Percentiles rank a stretch among this genome's conserved stretches.
Evolutionary conservation across 2,888 invertebrate genomes (phyloP).

Genomic region (Cryptocheilus praepositus): DNA sequence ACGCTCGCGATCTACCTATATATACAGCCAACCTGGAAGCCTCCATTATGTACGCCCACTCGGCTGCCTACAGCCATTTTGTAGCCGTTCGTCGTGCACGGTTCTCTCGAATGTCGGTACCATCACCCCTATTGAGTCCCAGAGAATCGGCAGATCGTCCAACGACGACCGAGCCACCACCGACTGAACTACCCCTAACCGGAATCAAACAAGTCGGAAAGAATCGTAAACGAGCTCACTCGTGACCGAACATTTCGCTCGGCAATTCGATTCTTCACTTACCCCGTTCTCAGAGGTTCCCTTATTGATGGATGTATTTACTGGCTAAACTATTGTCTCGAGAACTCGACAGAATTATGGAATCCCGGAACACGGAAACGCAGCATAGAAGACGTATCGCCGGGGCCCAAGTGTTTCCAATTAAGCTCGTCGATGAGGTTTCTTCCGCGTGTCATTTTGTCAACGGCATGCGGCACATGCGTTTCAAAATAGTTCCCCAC

Average conservation of each 20-base stretch:
- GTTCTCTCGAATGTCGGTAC: conserved; percentile 44
- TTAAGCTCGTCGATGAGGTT: conserved; percentile 44
- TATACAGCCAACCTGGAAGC: conserved; percentile 65
- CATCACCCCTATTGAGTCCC: conserved; percentile 39
- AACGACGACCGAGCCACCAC: conserved; percentile 4
- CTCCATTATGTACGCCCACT: conserved; percentile 74
- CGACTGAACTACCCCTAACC: conserved; percentile 13
- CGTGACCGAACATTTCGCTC: no score
- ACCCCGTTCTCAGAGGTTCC: no score
- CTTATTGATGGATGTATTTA: no score
- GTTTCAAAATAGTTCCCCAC: conserved; percentile 42
- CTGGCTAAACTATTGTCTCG: conserved; percentile 13
- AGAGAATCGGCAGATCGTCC: conserved; percentile 26
- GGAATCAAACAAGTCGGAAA: conserved; percentile 3
- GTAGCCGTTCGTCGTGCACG: conserved; percentile 64
- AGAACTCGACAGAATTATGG: conserved; percentile 29
- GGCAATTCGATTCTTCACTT: no score
- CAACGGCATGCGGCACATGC: conserved; percentile 50
- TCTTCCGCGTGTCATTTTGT: conserved; percentile 47
- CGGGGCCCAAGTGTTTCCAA: conserved; percentile 47
- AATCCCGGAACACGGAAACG: no score
- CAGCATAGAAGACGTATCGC: no score
- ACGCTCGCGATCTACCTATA: conserved; percentile 50
- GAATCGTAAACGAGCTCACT: neutral
- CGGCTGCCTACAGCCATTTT: conserved; percentile 74